Evolutionary conservation across 2,113 vertebrate species (phyloP), one percentile per base, ranked within the genome.

Genomic region (Hypocryptadius cinnamomeus): DNA sequence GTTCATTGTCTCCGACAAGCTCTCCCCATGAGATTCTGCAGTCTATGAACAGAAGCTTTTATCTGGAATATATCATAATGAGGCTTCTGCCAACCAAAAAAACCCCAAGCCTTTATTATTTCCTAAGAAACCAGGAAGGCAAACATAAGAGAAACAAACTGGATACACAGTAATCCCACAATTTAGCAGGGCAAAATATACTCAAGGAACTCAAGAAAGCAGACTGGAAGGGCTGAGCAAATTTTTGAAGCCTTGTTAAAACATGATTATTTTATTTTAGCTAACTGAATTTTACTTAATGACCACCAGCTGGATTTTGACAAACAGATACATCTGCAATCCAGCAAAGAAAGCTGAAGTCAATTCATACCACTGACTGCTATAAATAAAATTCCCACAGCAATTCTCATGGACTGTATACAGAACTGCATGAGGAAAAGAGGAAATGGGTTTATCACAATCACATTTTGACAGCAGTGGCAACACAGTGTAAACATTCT

Each of bases 121-220:
- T 91, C 85, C 81, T 89, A 37, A 30, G 51, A 90, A 96, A 79
- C 50, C 85, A 87, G 78, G 66, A 92, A 92, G 61, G 59, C 47
- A 91, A 76, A 83, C 60, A 28, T 64, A 71, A 91, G 79, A 89
- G 63, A 85, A 90, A 89, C 10, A 42, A 87, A 80, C 13, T 85
- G 74, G 60, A 53, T 60, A 68, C 72, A 77, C 28, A 8, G 2
- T 28, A 78, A 77, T 54, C 20, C 51, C 85, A 78, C 40, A 69
- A 18, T 85, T 77, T 78, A 88, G 40, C 27, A 68, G 35, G 48
- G 27, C n/a, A 80, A 82, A 91, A 78, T 22, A 87, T 5, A 71
- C 68, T 39, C 59, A 44, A 74, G 70, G 44, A 88, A 57, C 33
- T 47, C 47, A 22, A 59, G 39, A 70, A 83, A 83, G 35, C n/a